A percentile compares a stretch with the other conserved stretches of the same genome.
phyloP scores from a whole-genome alignment of 2,113 vertebrate species.

The Alligator mississippiensis region DNA sequence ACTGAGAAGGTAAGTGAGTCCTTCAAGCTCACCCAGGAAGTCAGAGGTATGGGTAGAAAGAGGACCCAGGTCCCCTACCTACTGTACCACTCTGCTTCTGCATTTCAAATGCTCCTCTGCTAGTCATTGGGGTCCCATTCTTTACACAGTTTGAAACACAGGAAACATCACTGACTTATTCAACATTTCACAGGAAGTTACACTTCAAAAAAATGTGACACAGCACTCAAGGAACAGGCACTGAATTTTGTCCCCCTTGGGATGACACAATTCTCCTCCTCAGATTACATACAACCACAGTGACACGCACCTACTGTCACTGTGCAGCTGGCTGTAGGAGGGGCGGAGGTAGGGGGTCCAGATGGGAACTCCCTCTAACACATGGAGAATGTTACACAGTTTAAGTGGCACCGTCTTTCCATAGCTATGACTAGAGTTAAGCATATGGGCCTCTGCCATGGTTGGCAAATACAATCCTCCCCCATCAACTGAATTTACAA shows the following conservation, averaged over 20 bases:
- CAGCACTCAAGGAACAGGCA: not conserved
- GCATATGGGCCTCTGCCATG: not conserved
- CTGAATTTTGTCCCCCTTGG: not conserved
- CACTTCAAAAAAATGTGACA: not conserved
- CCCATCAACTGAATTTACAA: accelerated
- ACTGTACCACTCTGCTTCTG: accelerated
- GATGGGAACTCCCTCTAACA: not conserved
- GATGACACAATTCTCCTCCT: not conserved
- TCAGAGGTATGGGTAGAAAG: not conserved
- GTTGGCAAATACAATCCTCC: not conserved
- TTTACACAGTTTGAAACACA: too few relatives aligned
- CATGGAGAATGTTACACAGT: not conserved
- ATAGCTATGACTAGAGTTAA: not conserved
- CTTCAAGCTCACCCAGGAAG: not conserved
- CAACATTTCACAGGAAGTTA: not conserved
- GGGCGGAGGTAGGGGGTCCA: not conserved
- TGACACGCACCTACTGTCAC: not conserved
- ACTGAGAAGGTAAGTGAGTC: not conserved
- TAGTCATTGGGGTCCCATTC: not conserved
- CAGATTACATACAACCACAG: not conserved
- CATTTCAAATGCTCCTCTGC: accelerated
- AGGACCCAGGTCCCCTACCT: accelerated
- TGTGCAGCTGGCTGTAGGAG: not conserved
- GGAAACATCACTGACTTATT: not conserved
- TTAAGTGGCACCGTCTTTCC: not conserved